Base-by-base conservation (phyloP, 1,140 invertebrate genomes). In the Paraescarpia echinospica region DNA sequence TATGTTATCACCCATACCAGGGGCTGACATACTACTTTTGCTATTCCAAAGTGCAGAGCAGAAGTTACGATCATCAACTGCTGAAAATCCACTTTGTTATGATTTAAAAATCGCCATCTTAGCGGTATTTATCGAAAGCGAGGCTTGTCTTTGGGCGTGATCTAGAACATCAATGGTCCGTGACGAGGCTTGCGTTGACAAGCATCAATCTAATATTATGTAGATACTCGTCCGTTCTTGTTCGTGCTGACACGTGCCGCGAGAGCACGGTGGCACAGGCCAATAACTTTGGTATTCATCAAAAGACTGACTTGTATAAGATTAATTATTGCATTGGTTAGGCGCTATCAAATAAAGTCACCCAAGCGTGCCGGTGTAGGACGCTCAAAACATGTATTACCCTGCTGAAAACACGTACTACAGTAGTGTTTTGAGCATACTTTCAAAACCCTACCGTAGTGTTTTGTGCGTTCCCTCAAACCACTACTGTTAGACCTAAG, bases 121-220 rank as follows among this genome's bases (percentile, higher is more conserved):
- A 77, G 59, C 59, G 59, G 59, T 77, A 77, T 77, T 77, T 77
- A 77, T 77, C 59, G 59, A 77, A 77, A 77, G 59, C 59, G 59
- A 77, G 59, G 59, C 59, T 77, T 2, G 48, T 51, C 18, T 8
- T 18, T 22, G 59, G 59, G 8, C 59, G 59, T 77, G 59, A 77
- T 18, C 59, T 77, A 77, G 59, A 77, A 27, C 59, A 18, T 77
- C 9, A 77, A 77, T 77, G 59, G 9, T 77, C 59, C 59, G 59
- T 77, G 59, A 77, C 9, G 59, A 27, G 22, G 59, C 59, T 2
- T 77, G 59, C 27, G 59, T 18, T 18, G 22, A 77, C 59, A 77
- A 77, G 59, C 59, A 22, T 77, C 2, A 22, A 77, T 12, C 14
- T 18, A 77, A 77, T 77, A n/a, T n/a, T n/a, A 6, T 77, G 59